Conservation (phyloP, 1,140 invertebrate species). For the Steinernema khuongi region DNA sequence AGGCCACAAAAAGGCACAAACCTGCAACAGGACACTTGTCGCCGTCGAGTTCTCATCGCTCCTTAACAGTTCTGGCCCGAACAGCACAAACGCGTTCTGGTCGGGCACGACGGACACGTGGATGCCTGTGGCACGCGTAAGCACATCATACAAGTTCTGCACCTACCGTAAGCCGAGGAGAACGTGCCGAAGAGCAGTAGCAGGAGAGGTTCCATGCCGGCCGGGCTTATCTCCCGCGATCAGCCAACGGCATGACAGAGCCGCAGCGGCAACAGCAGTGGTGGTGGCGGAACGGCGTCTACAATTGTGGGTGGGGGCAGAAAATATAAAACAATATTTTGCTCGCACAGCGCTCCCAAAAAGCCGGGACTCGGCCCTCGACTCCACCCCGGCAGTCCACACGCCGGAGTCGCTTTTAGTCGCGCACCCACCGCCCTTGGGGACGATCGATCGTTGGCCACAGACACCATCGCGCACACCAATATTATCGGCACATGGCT, state of each 20-base stretch:
- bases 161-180: neutral
- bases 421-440: neutral
- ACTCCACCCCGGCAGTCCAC: too few relatives aligned
- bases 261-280: too few relatives aligned
- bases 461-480: neutral
- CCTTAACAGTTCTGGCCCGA: neutral
- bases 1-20: neutral
- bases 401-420: too few relatives aligned
- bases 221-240: too few relatives aligned
- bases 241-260: too few relatives aligned
- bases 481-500: neutral
- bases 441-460: conserved; percentile 10
- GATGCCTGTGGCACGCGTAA: too few relatives aligned
- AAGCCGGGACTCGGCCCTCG: neutral
- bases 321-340: neutral
- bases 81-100: neutral
- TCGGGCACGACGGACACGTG: neutral
- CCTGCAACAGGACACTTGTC: neutral
- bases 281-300: too few relatives aligned
- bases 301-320: neutral
- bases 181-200: neutral
- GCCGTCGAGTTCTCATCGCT: neutral
- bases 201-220: neutral
- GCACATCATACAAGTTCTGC: too few relatives aligned
- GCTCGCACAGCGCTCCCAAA: neutral